Percentiles rank a stretch among this genome's conserved stretches.
These are phyloP conservation scores for Drosophila helvetica DNA, from an alignment of 2,888 invertebrate genomes.

Conservation along the genomic window DNA sequence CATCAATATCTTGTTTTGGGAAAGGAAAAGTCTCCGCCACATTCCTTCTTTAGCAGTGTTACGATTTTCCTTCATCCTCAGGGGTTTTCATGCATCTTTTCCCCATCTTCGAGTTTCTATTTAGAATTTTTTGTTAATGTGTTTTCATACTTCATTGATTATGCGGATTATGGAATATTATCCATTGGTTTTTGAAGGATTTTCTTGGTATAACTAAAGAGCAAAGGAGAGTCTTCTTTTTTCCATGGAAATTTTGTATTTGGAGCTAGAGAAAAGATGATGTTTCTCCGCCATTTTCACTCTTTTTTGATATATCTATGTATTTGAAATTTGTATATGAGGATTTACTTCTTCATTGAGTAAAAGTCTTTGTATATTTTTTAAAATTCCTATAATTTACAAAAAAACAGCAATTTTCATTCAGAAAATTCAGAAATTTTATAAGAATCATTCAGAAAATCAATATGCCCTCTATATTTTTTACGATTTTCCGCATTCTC, in stretches of 20 bases:
- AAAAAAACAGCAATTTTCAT: no score
- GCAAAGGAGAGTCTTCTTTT: background rate
- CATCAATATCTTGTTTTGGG: slow-evolving; percentile 11
- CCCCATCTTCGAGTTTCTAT: background rate
- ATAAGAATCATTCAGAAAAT: no score
- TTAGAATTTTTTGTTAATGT: background rate
- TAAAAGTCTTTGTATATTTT: no score
- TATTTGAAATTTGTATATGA: no score
- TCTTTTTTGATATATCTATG: no score
- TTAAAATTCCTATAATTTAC: no score
- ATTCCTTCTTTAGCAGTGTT: no score
- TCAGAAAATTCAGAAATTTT: no score
- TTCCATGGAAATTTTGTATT: no score
- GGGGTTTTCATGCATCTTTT: background rate
- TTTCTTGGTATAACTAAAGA: background rate
- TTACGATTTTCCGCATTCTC: no score
- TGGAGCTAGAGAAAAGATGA: background rate
- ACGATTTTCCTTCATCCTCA: background rate
- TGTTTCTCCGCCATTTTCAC: background rate
- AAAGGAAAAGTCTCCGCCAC: background rate
- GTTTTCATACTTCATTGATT: background rate
- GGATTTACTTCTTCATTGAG: no score
- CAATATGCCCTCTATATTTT: no score
- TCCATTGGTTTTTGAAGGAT: background rate
- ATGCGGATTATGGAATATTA: background rate